Base-by-base conservation (phyloP, 2,113 vertebrate genomes). In the Phylloscopus trochiloides region DNA sequence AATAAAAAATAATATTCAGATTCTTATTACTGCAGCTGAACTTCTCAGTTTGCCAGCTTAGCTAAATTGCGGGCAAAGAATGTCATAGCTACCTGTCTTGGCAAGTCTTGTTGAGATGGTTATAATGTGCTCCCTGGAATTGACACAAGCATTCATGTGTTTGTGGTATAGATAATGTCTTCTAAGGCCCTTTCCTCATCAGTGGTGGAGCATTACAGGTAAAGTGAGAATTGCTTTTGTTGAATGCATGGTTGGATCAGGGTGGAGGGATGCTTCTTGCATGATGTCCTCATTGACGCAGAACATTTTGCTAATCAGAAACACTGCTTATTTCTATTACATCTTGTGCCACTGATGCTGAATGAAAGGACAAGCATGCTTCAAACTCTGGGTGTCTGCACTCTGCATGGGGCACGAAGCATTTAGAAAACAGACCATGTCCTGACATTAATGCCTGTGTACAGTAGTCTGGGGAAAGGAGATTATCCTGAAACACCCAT, bases 131-230 rank as follows among this genome's bases (percentile, higher is more conserved):
- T 97, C 93, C 95, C 86, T 97, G 92, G 75, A 98, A 98, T 81
- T 98, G 98, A 98, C 96, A 94, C 89, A 94, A 96, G 97, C 94
- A 96, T 98, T 98, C 98, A 68, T 99, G 96, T 99, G 98, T 99
- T 98, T 99, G 98, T 98, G 99, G 98, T 98, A 84, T 99, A 99
- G 99, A 99, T 98, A 98, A 98, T 98, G 98, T 98, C 98, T 98
- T 97, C 98, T 98, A 98, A 98, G 98, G 97, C 97, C 97, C 96
- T 97, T 98, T 98, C 98, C 95, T 99, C 99, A 98, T 91, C 97
- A 97, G 96, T 98, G 97, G 61, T 98, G 98, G 98, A 98, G 92
- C 97, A 93, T 97, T 88, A 92, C 73, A 99, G 99, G 99, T 99
- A 99, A 99, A 98, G 88, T 96, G 94, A 94, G 82, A 76, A 92